Evolutionary conservation across 2,113 vertebrate species (phyloP), one percentile per base, ranked within the genome.

Genomic region (Cephalopterus ornatus): DNA sequence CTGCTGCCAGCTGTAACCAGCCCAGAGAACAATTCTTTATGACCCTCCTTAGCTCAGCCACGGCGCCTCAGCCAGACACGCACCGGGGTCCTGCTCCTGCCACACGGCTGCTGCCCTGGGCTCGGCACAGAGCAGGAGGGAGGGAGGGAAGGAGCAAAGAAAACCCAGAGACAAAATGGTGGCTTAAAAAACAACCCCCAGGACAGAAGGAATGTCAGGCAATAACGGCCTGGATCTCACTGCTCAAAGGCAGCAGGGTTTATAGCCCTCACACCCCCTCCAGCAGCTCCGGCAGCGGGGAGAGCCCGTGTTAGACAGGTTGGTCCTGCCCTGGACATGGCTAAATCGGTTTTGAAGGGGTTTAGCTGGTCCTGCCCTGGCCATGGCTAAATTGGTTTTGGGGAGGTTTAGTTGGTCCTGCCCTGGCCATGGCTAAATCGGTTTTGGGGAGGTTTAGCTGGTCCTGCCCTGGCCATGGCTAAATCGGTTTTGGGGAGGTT

Each of bases 161-260:
- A 65, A 68, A 65, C 12, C 14, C 68, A 10, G 65, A 35, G 49
- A 80, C 35, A 76, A 93, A 87, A 89, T 20, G 53, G 78, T 46
- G 85, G 39, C 63, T 77, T 5, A 37, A 58, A 42, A 66, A 46
- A 14, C 37, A 11, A 37, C 47, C 3, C 8, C 52, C 20, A 22
- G 52, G 50, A 13, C 1, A 2, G 26, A 11, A 6, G 53, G 88
- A 77, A 85, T 21, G 21, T 13, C 44, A 30, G 85, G 76, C 44
- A 78, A 0, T 14, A 35, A 78, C 1, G 1, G 21, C 70, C 47
- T 1, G 1, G 44, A 33, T 12, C 53, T 24, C 44, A 1, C 9
- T 3, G 41, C 94, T 62, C 42, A 12, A 1, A 88, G 62, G 17
- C 89, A 37, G n/a, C 4, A 0, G 21, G 22, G 22, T 55, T 74